Percentiles rank a stretch among this genome's conserved stretches.
Conservation (phyloP, 2,797 vertebrate genomes). For the Poecilia wingei region DNA sequence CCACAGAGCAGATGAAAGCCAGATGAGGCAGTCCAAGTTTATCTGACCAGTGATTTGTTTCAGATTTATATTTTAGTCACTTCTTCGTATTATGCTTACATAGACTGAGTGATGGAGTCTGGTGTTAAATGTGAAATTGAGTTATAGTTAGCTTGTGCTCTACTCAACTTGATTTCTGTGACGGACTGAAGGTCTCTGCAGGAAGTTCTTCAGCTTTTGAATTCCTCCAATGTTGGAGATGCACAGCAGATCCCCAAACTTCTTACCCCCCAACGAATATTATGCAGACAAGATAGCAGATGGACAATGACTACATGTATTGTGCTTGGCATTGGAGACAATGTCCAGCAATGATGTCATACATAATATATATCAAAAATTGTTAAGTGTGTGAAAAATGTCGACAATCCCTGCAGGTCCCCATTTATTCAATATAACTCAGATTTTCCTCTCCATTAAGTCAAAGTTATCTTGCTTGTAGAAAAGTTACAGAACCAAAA, state of each 20-base stretch:
- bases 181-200: not conserved
- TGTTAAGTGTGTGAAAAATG: not conserved
- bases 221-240: not conserved
- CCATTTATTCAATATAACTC: not conserved
- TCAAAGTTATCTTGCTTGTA: not conserved
- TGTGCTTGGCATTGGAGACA: not conserved
- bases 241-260: not conserved
- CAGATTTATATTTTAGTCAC: not conserved
- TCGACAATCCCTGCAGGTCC: not conserved
- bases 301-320: too few species aligned
- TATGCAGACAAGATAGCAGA: not conserved
- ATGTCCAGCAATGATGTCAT: not conserved
- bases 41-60: not conserved
- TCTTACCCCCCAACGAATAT: not conserved
- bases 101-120: not conserved
- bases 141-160: not conserved
- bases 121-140: not conserved
- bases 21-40: not conserved
- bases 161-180: not conserved
- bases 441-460: not conserved
- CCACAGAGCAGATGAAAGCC: not conserved
- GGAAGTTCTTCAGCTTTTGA: not conserved
- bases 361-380: not conserved
- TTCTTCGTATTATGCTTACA: not conserved
- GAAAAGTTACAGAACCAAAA: not conserved